These are phyloP conservation scores for Morpho achilles DNA, from an alignment of 2,888 invertebrate genomes.

Conservation along the genomic window DNA sequence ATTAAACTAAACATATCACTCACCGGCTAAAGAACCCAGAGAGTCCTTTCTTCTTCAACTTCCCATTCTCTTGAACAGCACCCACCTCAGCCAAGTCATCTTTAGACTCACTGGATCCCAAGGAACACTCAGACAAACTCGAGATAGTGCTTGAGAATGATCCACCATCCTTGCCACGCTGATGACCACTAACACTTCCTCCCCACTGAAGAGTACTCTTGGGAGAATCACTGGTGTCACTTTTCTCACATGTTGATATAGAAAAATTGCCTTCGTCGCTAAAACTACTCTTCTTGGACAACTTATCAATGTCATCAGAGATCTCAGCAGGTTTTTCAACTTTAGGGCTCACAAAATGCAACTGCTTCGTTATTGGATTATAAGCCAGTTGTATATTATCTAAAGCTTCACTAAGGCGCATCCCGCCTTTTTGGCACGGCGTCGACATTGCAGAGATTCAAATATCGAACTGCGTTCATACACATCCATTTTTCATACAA, in stretches of 20 bases:
- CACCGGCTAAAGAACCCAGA: conserved; percentile 83
- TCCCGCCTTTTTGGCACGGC: conserved; percentile 74
- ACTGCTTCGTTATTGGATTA: conserved; percentile 85
- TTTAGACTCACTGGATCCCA: conserved; percentile 79
- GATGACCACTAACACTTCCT: conserved; percentile 69
- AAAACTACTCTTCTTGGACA: conserved; percentile 73
- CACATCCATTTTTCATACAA: conserved; percentile 46
- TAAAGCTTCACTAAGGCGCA: conserved; percentile 83
- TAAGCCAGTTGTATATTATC: conserved; percentile 87
- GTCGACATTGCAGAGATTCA: conserved; percentile 52
- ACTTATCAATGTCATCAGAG: conserved; percentile 60
- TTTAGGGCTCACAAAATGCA: conserved; percentile 80
- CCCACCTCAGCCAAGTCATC: conserved; percentile 55
- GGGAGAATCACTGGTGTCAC: conserved; percentile 74
- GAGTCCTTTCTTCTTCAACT: conserved; percentile 80
- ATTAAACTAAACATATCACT: conserved; percentile 29
- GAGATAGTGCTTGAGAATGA: conserved; percentile 85
- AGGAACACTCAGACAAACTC: conserved; percentile 84
- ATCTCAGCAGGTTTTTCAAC: conserved; percentile 52
- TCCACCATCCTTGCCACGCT: conserved; percentile 78
- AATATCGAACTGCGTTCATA: conserved; percentile 39
- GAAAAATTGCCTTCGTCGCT: conserved; percentile 76
- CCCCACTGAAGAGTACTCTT: conserved; percentile 74
- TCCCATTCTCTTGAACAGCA: conserved; percentile 56
- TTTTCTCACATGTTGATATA: conserved; percentile 72